These are phyloP conservation scores for Acleris literana DNA, from an alignment of 2,888 invertebrate genomes.

Conservation along the genomic window DNA sequence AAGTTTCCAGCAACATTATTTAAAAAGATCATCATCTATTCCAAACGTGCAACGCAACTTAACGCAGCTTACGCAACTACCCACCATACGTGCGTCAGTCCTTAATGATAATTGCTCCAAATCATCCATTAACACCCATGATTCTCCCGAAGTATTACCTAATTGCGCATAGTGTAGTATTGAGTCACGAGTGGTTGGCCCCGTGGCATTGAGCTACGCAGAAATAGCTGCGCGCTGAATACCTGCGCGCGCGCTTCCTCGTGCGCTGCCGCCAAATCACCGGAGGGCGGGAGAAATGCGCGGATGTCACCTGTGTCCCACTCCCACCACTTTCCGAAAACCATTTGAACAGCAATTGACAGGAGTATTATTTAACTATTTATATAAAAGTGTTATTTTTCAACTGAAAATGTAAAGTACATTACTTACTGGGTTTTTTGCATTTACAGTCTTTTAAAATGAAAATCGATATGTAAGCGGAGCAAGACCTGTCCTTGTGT, in stretches of 20 bases:
- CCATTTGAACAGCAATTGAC: no score
- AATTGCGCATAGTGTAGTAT: constrained; percentile 52
- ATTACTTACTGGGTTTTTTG: no score
- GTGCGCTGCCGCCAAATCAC: neutral
- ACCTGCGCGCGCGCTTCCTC: constrained; percentile 15
- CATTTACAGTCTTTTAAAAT: no score
- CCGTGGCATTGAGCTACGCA: constrained; percentile 74
- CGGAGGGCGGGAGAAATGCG: neutral
- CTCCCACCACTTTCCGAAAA: neutral
- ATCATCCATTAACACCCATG: constrained; percentile 20
- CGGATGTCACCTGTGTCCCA: neutral
- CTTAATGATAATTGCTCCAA: constrained; percentile 11
- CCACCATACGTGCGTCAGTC: neutral
- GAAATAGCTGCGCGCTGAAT: constrained; percentile 41
- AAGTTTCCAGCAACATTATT: neutral
- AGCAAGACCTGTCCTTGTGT: no score
- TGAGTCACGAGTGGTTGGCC: constrained; percentile 77
- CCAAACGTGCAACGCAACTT: no score
- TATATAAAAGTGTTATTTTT: no score
- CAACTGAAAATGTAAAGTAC: no score
- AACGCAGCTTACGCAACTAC: neutral
- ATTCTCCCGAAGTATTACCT: constrained; percentile 32
- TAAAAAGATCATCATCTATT: neutral
- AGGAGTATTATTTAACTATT: no score
- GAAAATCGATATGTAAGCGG: no score